Conservation (phyloP, 2,113 vertebrate species). For the Pachycephala philippinensis region DNA sequence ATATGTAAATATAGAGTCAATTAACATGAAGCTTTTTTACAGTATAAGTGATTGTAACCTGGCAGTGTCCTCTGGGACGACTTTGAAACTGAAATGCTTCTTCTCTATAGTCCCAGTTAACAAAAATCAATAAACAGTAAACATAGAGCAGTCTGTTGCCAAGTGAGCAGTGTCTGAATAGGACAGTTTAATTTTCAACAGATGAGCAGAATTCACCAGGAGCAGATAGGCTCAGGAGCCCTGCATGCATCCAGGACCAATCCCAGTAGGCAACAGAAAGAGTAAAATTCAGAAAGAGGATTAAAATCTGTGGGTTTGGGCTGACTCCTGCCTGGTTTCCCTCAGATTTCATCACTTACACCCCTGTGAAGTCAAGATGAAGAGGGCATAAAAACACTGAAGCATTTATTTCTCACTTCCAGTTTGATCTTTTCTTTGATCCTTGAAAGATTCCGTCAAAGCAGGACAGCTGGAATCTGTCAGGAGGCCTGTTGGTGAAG, state of each 20-base stretch:
- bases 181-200: conserved; percentile 41
- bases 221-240: not conserved
- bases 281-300: not conserved
- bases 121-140: conserved; percentile 69
- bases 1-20: conserved; percentile 73
- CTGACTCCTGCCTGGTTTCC: not conserved
- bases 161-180: conserved; percentile 43
- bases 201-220: conserved; percentile 18
- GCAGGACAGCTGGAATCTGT: not conserved
- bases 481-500: not conserved
- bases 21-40: conserved; percentile 60
- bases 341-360: not conserved
- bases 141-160: conserved; percentile 46
- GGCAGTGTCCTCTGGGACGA: conserved; percentile 59
- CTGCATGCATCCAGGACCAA: not conserved
- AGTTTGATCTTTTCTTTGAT: conserved; percentile 20
- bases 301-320: not conserved
- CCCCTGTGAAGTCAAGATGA: not conserved
- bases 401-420: not conserved
- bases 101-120: conserved; percentile 52
- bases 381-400: not conserved
- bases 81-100: conserved; percentile 66
- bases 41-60: conserved; percentile 65
- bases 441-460: not conserved
- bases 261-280: not conserved